phyloP scores from a whole-genome alignment of 1,140 invertebrate species.

The Drosophila teissieri region DNA sequence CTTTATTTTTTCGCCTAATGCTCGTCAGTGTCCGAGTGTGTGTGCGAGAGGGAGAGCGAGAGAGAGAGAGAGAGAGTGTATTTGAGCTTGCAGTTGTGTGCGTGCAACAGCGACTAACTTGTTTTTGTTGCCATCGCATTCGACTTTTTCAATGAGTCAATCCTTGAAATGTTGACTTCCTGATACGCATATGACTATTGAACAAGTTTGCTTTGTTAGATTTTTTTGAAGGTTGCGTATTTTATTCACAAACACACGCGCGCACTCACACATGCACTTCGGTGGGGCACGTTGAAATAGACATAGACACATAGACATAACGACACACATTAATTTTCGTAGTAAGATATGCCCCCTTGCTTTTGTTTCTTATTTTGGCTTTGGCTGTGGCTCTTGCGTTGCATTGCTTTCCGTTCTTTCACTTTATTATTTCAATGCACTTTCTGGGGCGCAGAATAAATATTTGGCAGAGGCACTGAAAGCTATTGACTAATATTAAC shows the following conservation, averaged over 20 bases:
- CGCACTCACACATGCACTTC: conserved; percentile 25
- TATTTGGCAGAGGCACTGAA: neutral
- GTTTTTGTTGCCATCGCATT: conserved; percentile 76
- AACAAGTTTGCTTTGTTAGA: conserved; percentile 84
- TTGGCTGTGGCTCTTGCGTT: conserved; percentile 30
- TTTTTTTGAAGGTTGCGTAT: conserved; percentile 83
- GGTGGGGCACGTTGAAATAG: conserved; percentile 41
- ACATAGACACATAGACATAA: conserved; percentile 53
- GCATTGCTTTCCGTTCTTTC: conserved; percentile 51
- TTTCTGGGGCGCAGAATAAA: neutral
- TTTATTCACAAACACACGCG: conserved; percentile 63
- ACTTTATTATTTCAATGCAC: conserved; percentile 22
- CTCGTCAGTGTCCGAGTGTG: conserved; percentile 3
- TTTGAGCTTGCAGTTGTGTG: conserved; percentile 14
- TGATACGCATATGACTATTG: conserved; percentile 84
- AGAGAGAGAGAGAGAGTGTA: neutral
- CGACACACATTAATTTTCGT: conserved; percentile 56
- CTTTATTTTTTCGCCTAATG: conserved; percentile 67
- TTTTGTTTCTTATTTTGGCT: conserved; percentile 49
- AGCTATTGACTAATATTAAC: conserved; percentile 14
- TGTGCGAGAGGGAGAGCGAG: neutral
- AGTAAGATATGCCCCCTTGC: conserved; percentile 57
- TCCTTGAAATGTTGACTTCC: conserved; percentile 84
- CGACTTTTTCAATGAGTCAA: conserved; percentile 84
- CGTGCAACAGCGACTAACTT: conserved; percentile 62